Evolutionary conservation across 2,113 vertebrate species (phyloP).

Genomic region (Pomatorhinus ruficollis): DNA sequence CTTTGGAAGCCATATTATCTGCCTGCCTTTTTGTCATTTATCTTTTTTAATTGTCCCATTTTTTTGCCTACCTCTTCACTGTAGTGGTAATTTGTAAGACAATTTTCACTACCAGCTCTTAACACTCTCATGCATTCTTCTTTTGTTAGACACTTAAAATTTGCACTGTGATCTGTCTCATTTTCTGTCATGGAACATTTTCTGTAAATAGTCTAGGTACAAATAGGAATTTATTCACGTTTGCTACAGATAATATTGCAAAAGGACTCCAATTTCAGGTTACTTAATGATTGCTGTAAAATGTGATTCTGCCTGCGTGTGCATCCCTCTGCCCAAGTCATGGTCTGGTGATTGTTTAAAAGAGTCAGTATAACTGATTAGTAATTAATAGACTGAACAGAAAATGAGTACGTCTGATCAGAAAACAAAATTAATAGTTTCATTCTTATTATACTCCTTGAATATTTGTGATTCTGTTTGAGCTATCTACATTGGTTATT

Average conservation of each 20-base stretch:
- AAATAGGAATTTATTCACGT: not conserved
- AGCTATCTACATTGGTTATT: not conserved
- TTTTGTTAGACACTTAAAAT: not conserved
- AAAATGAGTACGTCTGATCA: not conserved
- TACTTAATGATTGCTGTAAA: not conserved
- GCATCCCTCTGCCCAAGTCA: not conserved
- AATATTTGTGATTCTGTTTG: not conserved
- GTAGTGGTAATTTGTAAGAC: not conserved
- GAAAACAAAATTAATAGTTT: not conserved
- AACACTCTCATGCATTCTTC: not conserved
- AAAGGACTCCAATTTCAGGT: not conserved
- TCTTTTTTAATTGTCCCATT: not conserved
- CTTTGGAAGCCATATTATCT: slow-evolving; percentile 6
- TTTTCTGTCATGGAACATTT: not conserved
- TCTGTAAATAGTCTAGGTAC: not conserved
- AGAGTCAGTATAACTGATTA: not conserved
- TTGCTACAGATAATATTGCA: not conserved
- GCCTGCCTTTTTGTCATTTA: not conserved
- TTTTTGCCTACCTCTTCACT: not conserved
- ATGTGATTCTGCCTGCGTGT: not conserved
- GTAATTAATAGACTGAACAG: slow-evolving; percentile 22
- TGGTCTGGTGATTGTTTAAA: not conserved
- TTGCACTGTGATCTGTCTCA: not conserved
- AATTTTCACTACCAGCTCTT: not conserved
- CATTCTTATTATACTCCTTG: not conserved